Percentiles rank a stretch among this genome's conserved stretches.
phyloP scores from a whole-genome alignment of 2,888 invertebrate species.

The Lissonota sp. region DNA sequence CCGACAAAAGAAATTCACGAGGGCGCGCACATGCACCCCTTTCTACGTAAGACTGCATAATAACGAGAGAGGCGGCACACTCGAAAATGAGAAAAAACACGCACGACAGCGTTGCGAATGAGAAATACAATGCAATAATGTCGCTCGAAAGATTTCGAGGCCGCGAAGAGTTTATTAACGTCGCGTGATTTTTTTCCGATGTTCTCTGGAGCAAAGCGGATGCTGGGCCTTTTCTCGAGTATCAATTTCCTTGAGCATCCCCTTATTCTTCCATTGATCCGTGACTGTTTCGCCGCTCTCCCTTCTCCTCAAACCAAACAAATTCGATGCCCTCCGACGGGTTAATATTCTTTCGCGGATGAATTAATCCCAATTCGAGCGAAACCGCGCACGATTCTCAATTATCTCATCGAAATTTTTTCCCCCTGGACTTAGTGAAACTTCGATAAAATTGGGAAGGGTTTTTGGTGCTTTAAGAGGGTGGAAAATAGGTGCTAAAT shows the following conservation, averaged over 20 bases:
- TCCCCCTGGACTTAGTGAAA: too few species aligned
- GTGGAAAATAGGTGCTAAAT: too few species aligned
- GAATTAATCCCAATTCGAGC: constrained; percentile 48
- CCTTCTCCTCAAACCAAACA: neutral
- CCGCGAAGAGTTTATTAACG: constrained; percentile 46
- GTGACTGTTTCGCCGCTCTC: constrained; percentile 25
- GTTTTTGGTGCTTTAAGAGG: too few species aligned
- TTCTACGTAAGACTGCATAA: neutral
- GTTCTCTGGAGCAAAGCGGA: constrained; percentile 17
- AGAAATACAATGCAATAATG: constrained; percentile 59
- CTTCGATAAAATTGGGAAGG: too few species aligned
- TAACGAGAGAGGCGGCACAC: constrained; percentile 40
- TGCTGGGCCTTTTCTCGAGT: constrained; percentile 38
- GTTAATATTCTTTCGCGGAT: constrained; percentile 36
- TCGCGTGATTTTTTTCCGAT: constrained; percentile 1
- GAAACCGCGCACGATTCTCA: constrained; percentile 16
- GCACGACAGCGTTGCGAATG: constrained; percentile 64
- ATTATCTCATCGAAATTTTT: constrained; percentile 17
- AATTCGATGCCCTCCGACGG: constrained; percentile 16
- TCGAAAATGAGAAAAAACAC: constrained; percentile 48
- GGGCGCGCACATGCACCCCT: constrained; percentile 57
- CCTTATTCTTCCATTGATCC: constrained; percentile 30
- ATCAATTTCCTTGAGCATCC: constrained; percentile 39
- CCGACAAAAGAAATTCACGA: constrained; percentile 76
- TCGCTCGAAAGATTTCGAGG: constrained; percentile 69